Base-by-base conservation (phyloP, 2,113 vertebrate species). In the Gallinago jamesoni region DNA sequence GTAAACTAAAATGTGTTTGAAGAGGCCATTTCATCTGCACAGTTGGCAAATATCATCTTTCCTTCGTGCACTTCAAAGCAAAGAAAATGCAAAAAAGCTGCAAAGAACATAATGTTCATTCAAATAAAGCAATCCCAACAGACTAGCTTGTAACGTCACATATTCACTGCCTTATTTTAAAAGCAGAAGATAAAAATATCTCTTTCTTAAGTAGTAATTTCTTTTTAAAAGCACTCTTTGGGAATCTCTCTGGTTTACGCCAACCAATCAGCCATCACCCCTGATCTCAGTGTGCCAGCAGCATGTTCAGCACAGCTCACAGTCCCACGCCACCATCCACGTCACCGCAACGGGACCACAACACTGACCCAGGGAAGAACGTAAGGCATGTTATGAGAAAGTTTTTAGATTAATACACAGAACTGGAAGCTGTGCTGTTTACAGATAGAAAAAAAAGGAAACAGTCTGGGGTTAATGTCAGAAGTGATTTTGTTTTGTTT, bases 121-220 rank as follows among this genome's bases (percentile, higher is more conserved):
- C 48, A 76, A 74, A 87, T 24, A 73, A 59, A 89, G 56, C n/a
- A 48, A 72, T 91, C 84, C 31, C 2, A 4, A 43, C 10, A 80
- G 68, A 59, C 25, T 27, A 47, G 9, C 7, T 89, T 56, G 14
- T 4, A 87, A 74, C 1, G 5, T 70, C 80, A 56, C 41, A 47
- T 50, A 55, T 14, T 50, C 28, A 43, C 18, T 80, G 43, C 20
- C 87, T 85, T 89, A 89, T 78, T 95, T 95, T 50, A 89, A 87
- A 93, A 82, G 37, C 37, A 62, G 30, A 68, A 90, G 66, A 93
- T 68, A 95, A 95, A 96, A 87, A 93, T 92, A 67, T 47, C 56
- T 88, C 37, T 41, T 83, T 59, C 75, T 75, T 84, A 83, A 84
- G n/a, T 19, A 82, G 66, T 11, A 28, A 82, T 59, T 80, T 80